These are phyloP conservation scores for Deilephila elpenor DNA, from an alignment of 2,888 invertebrate genomes.

Conservation along the genomic window DNA sequence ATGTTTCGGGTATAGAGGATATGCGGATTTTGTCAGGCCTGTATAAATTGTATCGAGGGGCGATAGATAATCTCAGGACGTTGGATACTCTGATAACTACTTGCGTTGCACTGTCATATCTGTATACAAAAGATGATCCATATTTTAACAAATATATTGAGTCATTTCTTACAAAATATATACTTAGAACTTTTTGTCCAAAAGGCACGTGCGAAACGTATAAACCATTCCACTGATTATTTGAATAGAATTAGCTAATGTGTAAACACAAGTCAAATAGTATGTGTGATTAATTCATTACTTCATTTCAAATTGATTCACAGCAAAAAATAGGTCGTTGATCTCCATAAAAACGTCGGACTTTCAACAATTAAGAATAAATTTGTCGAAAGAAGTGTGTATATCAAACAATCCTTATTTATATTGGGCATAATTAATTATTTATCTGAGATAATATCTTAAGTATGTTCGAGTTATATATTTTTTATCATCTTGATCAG, in stretches of 20 bases:
- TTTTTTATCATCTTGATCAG: too few species aligned
- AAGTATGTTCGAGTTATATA: too few species aligned
- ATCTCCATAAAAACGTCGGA: not conserved
- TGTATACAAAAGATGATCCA: too few species aligned
- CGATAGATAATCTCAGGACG: too few species aligned
- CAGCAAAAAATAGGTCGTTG: conserved; percentile 26
- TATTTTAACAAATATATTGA: too few species aligned
- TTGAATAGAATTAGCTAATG: not conserved
- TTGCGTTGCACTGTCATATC: too few species aligned
- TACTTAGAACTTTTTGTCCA: not conserved
- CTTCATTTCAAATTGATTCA: conserved; percentile 25
- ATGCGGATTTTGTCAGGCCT: too few species aligned
- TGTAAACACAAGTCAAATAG: not conserved
- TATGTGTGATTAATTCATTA: conserved; percentile 27
- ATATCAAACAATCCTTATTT: not conserved
- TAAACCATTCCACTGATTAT: not conserved
- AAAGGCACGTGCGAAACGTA: not conserved
- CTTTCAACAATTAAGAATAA: not conserved
- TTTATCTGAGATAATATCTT: not conserved
- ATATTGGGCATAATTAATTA: not conserved
- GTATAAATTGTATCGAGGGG: too few species aligned
- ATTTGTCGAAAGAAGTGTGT: not conserved
- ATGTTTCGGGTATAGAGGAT: too few species aligned
- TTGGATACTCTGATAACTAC: too few species aligned
- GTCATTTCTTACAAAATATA: too few species aligned